A percentile compares a stretch with the other conserved stretches of the same genome.
These are phyloP conservation scores for Yoshiicerus persimilis DNA, from an alignment of 1,140 invertebrate species.

Conservation along the genomic window DNA sequence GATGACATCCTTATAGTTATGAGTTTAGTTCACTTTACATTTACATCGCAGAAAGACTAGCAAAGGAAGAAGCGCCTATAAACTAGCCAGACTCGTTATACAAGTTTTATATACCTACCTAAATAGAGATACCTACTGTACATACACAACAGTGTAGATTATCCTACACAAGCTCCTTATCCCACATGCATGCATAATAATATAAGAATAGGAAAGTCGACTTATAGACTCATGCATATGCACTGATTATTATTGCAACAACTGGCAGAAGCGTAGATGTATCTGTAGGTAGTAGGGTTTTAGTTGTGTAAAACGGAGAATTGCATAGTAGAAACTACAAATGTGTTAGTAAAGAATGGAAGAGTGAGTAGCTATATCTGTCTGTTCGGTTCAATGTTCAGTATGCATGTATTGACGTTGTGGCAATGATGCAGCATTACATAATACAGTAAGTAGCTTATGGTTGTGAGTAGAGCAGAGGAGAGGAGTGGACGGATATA, in stretches of 20 bases:
- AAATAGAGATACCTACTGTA: too few relatives aligned
- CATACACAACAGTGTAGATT: background rate
- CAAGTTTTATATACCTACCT: too few relatives aligned
- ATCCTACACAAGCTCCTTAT: background rate
- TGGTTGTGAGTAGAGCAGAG: background rate
- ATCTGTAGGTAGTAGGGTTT: background rate
- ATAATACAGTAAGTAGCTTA: background rate
- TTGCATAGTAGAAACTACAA: background rate
- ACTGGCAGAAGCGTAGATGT: background rate
- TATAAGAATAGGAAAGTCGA: background rate
- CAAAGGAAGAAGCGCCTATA: background rate
- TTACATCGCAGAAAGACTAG: background rate
- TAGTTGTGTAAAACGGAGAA: background rate
- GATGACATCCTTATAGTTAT: conserved; percentile 17
- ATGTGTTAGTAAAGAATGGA: background rate
- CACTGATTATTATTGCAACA: too few relatives aligned
- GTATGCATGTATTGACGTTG: background rate
- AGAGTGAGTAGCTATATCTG: background rate
- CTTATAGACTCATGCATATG: background rate
- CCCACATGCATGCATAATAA: too few relatives aligned
- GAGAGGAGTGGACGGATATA: background rate
- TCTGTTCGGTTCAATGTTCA: background rate
- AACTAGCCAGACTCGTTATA: too few relatives aligned
- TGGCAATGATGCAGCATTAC: background rate
- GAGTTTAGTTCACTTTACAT: background rate